Base-by-base conservation (phyloP, 2,888 invertebrate genomes). In the Parnassius glacialis region DNA sequence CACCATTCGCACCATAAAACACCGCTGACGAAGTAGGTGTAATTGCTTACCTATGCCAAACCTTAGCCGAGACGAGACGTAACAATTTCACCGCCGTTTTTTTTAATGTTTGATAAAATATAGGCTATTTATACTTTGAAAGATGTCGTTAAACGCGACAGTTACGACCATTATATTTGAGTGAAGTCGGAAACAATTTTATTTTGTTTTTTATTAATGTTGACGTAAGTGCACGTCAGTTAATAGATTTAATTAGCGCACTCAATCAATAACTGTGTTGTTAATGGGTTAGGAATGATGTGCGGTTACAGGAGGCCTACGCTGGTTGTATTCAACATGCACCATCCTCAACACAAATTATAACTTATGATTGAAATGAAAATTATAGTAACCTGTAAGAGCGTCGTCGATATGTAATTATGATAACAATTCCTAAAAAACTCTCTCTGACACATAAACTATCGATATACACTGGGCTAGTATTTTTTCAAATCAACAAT, bases 31-130 rank as follows among this genome's bases (percentile, higher is more conserved):
- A 64, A 82, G 84, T 83, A 81, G 81, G 81, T 81, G 73, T 74
- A 80, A 81, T 76, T 74, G 77, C 74, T 75, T 52, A 61, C 55
- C 61, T 73, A 79, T 81, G 81, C 80, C 83, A 82, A 85, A 80
- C 75, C 75, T 77, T 74, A 77, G 74, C 78, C 69, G 75, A 74
- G 74, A 74, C 72, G 73, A 75, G 72, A 78, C 75, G 68, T 72
- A 74, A 78, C 74, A 74, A 76, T 78, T 77, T 72, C 73, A 70
- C 67, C 55, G 51, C 67, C 70, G 70, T 70, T 71, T 68, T 71
- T 68, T 68, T 66, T 50, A 44, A 54, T 41, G n/a, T 34, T 50
- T 72, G 71, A 65, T 48, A 65, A 62, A 61, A 62, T 65, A 63
- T 57, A 60, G 45, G 53, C 61, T 63, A 68, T 67, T 69, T 69